These are phyloP conservation scores for Caenorhabditis angaria DNA, from an alignment of 2,888 invertebrate genomes.

Conservation along the genomic window DNA sequence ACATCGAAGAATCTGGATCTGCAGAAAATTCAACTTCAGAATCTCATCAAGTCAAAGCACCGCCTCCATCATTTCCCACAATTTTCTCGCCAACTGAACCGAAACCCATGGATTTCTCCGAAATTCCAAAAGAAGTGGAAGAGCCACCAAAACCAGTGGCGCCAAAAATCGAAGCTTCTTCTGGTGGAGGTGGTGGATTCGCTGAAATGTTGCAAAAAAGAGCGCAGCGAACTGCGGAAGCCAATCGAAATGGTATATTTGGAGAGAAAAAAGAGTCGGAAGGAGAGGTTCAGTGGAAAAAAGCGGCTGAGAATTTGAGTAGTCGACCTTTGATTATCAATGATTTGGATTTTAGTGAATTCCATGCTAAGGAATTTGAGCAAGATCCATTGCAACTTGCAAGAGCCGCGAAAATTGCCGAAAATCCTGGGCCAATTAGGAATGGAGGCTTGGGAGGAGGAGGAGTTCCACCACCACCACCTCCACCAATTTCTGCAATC, in stretches of 20 bases:
- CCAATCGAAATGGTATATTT: no score
- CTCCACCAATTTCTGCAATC: slow-evolving; percentile 50
- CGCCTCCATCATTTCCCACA: slow-evolving; percentile 67
- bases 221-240: slow-evolving; percentile 62
- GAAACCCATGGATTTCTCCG: slow-evolving; percentile 69
- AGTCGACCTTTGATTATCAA: slow-evolving; percentile 81
- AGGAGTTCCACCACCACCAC: slow-evolving; percentile 59
- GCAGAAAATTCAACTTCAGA: slow-evolving; percentile 2
- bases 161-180: slow-evolving; percentile 60
- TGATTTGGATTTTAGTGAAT: slow-evolving; percentile 94
- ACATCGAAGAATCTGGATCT: slow-evolving; percentile 78
- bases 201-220: slow-evolving; percentile 68
- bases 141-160: slow-evolving; percentile 37
- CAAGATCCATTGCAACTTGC: slow-evolving; percentile 61
- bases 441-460: slow-evolving; percentile 30
- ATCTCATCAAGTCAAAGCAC: slow-evolving; percentile 59
- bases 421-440: slow-evolving; percentile 16
- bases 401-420: slow-evolving; percentile 41
- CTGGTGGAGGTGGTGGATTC: slow-evolving; percentile 57
- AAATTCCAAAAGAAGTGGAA: slow-evolving; percentile 11
- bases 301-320: slow-evolving; percentile 74
- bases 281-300: slow-evolving; percentile 92
- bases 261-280: slow-evolving; percentile 52
- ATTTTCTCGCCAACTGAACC: slow-evolving; percentile 70
- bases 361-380: slow-evolving; percentile 87